These are phyloP conservation scores for Synanthedon myopaeformis DNA, from an alignment of 2,888 invertebrate species.

Conservation along the genomic window DNA sequence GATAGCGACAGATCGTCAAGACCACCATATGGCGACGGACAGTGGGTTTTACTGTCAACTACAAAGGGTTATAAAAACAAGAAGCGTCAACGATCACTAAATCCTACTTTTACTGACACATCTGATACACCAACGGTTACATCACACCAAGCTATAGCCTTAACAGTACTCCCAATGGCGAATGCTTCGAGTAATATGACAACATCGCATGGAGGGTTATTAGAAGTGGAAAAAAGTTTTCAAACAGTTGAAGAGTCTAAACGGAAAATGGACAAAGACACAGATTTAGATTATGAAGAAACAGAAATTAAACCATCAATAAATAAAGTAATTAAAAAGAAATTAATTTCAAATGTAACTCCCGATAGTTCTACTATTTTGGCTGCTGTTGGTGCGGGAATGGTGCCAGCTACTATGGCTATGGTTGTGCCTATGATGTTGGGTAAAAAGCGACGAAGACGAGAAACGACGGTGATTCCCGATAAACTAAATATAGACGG, in stretches of 20 bases:
- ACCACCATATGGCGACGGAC: slow-evolving; percentile 77
- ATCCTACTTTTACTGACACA: slow-evolving; percentile 26
- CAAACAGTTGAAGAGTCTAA: slow-evolving; percentile 76
- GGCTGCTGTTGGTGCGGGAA: slow-evolving; percentile 81
- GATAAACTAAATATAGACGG: slow-evolving; percentile 25
- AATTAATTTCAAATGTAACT: slow-evolving; percentile 35
- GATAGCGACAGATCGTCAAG: slow-evolving; percentile 67
- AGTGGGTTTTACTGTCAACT: slow-evolving; percentile 82
- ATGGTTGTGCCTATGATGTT: slow-evolving; percentile 84
- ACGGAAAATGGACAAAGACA: slow-evolving; percentile 45
- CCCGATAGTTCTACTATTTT: slow-evolving; percentile 74
- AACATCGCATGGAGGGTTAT: slow-evolving; percentile 77
- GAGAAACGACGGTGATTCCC: slow-evolving; percentile 21
- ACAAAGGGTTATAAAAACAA: slow-evolving; percentile 79
- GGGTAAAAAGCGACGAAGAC: slow-evolving; percentile 56
- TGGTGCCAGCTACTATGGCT: slow-evolving; percentile 85
- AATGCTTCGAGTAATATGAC: slow-evolving; percentile 73
- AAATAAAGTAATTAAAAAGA: slow-evolving; percentile 39
- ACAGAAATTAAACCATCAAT: slow-evolving; percentile 36
- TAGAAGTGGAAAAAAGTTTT: slow-evolving; percentile 80
- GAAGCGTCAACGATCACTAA: slow-evolving; percentile 55
- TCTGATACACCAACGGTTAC: slow-evolving; percentile 38
- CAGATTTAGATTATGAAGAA: slow-evolving; percentile 36
- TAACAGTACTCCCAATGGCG: slow-evolving; percentile 81
- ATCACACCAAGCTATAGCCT: slow-evolving; percentile 68